A percentile compares a stretch with the other conserved stretches of the same genome.
Conservation (phyloP, 2,888 invertebrate genomes). For the Rhagonycha fulva region DNA sequence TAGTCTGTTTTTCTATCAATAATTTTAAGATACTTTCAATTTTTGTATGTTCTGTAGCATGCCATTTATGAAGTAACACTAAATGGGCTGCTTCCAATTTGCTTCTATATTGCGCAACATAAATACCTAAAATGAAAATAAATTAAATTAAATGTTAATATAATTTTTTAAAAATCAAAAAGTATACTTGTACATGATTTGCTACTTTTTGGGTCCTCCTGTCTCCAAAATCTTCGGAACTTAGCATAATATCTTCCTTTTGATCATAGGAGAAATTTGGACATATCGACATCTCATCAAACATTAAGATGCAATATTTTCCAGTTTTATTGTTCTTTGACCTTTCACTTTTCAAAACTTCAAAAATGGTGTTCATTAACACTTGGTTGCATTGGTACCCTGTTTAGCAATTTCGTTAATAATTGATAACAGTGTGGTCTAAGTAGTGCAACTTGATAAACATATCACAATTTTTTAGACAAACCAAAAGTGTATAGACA, state of each 20-base stretch:
- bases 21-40: background rate
- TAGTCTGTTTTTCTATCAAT: background rate
- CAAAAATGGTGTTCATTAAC: too few species aligned
- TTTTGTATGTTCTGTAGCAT: background rate
- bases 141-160: background rate
- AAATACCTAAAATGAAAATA: background rate
- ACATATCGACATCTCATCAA: too few species aligned
- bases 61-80: background rate
- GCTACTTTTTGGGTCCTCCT: background rate
- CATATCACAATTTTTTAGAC: too few species aligned
- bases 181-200: slow-evolving; percentile 6
- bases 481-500: too few species aligned
- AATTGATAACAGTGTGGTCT: too few species aligned
- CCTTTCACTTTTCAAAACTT: too few species aligned
- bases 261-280: too few species aligned
- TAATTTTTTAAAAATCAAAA: background rate
- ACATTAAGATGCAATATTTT: too few species aligned
- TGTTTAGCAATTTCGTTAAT: too few species aligned
- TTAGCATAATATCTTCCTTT: background rate
- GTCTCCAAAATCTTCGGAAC: slow-evolving; percentile 11
- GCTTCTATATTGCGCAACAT: background rate
- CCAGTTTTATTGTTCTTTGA: too few species aligned
- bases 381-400: too few species aligned
- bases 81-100: background rate
- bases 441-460: too few species aligned